Base-by-base conservation (phyloP, 2,113 vertebrate species). In the Cyrtonyx montezumae region DNA sequence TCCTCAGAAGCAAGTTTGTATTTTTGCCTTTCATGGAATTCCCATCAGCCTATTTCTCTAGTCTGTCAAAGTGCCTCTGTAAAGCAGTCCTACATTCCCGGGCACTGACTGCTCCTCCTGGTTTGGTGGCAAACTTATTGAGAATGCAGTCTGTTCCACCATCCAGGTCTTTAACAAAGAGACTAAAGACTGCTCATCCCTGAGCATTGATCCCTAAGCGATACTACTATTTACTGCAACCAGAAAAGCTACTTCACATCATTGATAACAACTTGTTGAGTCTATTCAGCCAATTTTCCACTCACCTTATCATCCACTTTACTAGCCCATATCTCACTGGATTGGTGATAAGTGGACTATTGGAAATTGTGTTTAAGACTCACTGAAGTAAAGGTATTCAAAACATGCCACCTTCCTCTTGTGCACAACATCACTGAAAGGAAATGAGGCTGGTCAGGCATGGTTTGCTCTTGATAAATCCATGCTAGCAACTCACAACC, bases 291-390 rank as follows among this genome's bases (percentile, higher is more conserved):
- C 1, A 88, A 65, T 79, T 95, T 96, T 86, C 88, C 79, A 88
- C 30, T 84, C 61, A 61, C 30, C 40, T 95, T 85, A 88, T 76
- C 63, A 75, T 65, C 42, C 30, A 25, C 43, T 94, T 92, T 83
- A 67, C 45, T 77, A 55, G 59, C 55, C 42, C 16, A 0, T 80
- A 85, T 78, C 68, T 90, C 28, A 77, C 13, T 42, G 63, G 61
- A 66, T 6, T 80, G 17, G 5, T 26, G 73, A 85, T 93, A 93
- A 87, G 61, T 45, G 20, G 25, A 37, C 68, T 74, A 49, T 4
- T 7, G 37, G 45, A 88, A 32, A 59, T 46, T 74, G 55, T 67
- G 90, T 37, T 13, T 95, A 91, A 88, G 68, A 3, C 28, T 87
- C 40, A 18, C 26, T 53, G 42, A 82, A 85, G 40, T 51, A 43